Percentiles rank a stretch among this genome's conserved stretches.
Conservation (phyloP, 2,113 vertebrate species). For the Phrynocephalus versicolor region DNA sequence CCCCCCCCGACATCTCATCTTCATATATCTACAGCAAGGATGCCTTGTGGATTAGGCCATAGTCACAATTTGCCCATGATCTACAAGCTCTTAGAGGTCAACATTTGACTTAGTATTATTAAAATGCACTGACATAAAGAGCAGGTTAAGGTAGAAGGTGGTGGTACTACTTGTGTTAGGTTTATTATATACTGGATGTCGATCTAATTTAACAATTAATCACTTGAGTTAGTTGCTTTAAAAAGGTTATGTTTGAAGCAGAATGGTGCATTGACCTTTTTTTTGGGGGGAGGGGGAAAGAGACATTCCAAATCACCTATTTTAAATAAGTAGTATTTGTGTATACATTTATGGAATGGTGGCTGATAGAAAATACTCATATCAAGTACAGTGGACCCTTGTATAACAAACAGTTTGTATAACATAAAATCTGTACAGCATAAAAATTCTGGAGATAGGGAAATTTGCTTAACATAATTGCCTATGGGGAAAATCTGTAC, state of each 20-base stretch:
- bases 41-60: too few relatives aligned
- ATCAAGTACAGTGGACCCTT: neutral
- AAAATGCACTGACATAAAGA: neutral
- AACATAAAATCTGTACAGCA: too few relatives aligned
- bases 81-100: neutral
- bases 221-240: neutral
- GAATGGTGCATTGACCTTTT: neutral
- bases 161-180: neutral
- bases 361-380: neutral
- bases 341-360: neutral
- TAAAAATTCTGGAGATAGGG: too few relatives aligned
- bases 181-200: conserved; percentile 13
- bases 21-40: neutral
- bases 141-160: neutral
- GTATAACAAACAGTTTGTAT: too few relatives aligned
- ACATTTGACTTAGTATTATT: neutral
- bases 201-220: conserved; percentile 47
- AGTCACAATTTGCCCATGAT: neutral
- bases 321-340: neutral
- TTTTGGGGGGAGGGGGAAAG: neutral
- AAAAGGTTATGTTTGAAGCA: neutral
- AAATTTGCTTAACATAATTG: too few relatives aligned
- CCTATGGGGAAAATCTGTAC: too few relatives aligned
- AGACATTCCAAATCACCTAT: neutral
- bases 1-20: neutral